Conservation (phyloP, 1,140 invertebrate species). For the Delia radicum region DNA sequence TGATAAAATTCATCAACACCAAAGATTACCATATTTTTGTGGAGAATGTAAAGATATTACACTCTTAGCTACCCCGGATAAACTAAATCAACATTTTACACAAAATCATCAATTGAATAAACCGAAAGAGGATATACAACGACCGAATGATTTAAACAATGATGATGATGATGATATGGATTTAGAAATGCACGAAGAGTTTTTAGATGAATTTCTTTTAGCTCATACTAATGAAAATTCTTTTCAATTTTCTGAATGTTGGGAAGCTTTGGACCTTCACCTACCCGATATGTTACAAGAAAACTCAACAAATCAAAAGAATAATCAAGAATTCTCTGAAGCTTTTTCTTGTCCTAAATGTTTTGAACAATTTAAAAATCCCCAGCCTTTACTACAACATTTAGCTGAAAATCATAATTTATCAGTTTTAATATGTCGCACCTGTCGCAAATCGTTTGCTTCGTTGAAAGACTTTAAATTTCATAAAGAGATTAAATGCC, state of each 20-base stretch:
- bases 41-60: background rate
- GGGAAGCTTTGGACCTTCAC: constrained; percentile 27
- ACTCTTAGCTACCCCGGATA: background rate
- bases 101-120: constrained; percentile 12
- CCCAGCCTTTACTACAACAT: constrained; percentile 14
- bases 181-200: constrained; percentile 32
- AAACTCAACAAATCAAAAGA: background rate
- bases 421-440: background rate
- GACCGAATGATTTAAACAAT: background rate
- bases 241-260: constrained; percentile 29
- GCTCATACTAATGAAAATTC: constrained; percentile 25
- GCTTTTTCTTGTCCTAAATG: constrained; percentile 27
- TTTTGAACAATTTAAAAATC: constrained; percentile 12
- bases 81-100: constrained; percentile 7
- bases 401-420: constrained; percentile 23
- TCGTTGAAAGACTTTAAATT: background rate
- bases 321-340: background rate
- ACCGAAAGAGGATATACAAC: background rate
- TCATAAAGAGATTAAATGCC: background rate
- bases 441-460: constrained; percentile 12
- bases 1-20: background rate
- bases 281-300: constrained; percentile 25
- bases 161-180: constrained; percentile 29
- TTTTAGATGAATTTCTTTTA: constrained; percentile 29
- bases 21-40: constrained; percentile 18